Conservation (phyloP, 2,888 invertebrate genomes). For the Drosophila subsilvestris region DNA sequence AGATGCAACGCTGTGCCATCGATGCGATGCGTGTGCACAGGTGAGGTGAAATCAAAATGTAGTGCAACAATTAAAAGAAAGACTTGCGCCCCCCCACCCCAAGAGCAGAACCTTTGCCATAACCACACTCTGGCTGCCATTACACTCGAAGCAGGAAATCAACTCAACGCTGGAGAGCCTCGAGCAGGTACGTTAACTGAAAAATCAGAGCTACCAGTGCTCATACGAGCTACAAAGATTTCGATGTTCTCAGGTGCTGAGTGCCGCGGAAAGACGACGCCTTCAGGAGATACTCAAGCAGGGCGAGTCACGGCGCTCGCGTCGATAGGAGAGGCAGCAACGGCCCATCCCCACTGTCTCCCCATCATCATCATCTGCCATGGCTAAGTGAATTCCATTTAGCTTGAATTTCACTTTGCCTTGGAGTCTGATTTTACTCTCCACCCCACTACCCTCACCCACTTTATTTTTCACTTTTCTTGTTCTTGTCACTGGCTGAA, state of each 20-base stretch:
- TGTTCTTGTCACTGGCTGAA: conserved; percentile 46
- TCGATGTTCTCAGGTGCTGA: conserved; percentile 72
- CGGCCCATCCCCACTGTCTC: not conserved
- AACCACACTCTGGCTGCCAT: conserved; percentile 83
- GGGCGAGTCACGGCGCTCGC: conserved; percentile 61
- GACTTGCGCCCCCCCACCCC: no score
- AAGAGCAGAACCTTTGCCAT: conserved; percentile 82
- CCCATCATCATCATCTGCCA: conserved; percentile 30
- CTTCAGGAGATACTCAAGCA: conserved; percentile 82
- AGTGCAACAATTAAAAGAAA: not conserved
- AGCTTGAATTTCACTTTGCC: conserved; percentile 64
- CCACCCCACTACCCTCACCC: not conserved
- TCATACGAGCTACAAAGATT: conserved; percentile 6
- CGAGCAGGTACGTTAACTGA: conserved; percentile 70
- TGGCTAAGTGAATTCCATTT: conserved; percentile 46
- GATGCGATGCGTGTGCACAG: conserved; percentile 84
- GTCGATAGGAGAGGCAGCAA: conserved; percentile 49
- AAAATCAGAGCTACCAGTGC: conserved; percentile 12
- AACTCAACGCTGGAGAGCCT: conserved; percentile 82
- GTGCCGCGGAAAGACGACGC: conserved; percentile 82
- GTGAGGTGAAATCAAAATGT: conserved; percentile 60
- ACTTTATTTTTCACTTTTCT: conserved; percentile 27
- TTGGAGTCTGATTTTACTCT: conserved; percentile 27
- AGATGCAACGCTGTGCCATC: conserved; percentile 84
- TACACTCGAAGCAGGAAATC: conserved; percentile 84